These are phyloP conservation scores for Serrognathus titanus DNA, from an alignment of 2,888 invertebrate species.

Conservation along the genomic window DNA sequence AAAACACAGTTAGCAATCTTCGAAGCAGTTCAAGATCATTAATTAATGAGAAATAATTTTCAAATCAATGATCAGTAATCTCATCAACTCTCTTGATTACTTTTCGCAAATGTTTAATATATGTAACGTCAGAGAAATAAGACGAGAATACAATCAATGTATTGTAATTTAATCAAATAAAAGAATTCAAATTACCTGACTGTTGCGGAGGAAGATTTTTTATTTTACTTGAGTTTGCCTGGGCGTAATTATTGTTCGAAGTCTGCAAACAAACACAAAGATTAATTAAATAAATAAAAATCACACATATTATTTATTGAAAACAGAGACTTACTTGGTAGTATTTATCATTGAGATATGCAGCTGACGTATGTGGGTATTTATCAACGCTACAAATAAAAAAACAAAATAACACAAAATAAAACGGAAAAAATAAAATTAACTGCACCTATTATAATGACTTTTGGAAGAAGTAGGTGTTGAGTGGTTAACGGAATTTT, in stretches of 20 bases:
- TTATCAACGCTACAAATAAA: constrained; percentile 30
- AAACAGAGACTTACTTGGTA: constrained; percentile 27
- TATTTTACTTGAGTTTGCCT: constrained; percentile 31
- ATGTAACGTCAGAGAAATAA: neutral
- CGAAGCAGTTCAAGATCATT: too few species aligned
- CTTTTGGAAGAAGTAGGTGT: constrained; percentile 34
- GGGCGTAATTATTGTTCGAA: constrained; percentile 35
- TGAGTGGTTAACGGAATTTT: constrained; percentile 29
- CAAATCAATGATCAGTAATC: neutral
- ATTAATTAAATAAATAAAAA: neutral
- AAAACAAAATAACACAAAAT: constrained; percentile 15
- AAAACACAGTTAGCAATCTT: constrained; percentile 1
- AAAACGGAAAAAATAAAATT: constrained; percentile 21
- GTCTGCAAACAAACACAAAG: constrained; percentile 25
- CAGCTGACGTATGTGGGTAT: constrained; percentile 26
- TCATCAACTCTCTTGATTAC: neutral
- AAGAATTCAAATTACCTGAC: constrained; percentile 27
- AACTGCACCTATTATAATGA: constrained; percentile 44
- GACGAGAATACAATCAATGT: neutral
- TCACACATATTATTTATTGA: neutral
- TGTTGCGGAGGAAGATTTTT: constrained; percentile 30
- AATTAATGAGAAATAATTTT: neutral
- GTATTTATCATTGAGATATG: constrained; percentile 29
- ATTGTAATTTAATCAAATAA: neutral
- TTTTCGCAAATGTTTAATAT: neutral